These are phyloP conservation scores for Pammene fasciana DNA, from an alignment of 2,888 invertebrate species.

Conservation along the genomic window DNA sequence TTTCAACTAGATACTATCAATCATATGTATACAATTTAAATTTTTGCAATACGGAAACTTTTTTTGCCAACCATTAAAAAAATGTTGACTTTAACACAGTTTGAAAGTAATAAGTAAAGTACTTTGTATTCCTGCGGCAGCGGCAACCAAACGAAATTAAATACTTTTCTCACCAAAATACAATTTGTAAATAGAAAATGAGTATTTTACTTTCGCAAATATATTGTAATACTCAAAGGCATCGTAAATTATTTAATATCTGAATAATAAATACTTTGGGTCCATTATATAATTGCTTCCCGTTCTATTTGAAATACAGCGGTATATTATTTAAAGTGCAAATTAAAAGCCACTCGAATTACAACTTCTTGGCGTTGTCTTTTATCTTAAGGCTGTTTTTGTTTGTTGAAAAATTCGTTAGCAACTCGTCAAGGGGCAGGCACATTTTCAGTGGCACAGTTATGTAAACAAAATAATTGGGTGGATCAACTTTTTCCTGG, in stretches of 20 bases:
- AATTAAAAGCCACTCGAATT: not conserved
- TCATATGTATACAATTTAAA: too few species aligned
- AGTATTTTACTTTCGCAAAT: constrained; percentile 2
- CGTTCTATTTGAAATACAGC: constrained; percentile 9
- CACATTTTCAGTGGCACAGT: too few species aligned
- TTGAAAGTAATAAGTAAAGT: not conserved
- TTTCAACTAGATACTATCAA: too few species aligned
- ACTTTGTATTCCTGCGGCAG: not conserved
- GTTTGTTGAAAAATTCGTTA: too few species aligned
- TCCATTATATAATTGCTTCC: constrained; percentile 30
- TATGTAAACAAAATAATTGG: too few species aligned
- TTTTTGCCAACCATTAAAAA: not conserved
- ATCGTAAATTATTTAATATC: constrained; percentile 1
- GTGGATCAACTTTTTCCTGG: too few species aligned
- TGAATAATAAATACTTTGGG: constrained; percentile 14
- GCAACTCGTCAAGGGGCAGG: too few species aligned
- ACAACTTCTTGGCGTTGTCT: not conserved
- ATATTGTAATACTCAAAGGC: not conserved
- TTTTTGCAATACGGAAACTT: too few species aligned
- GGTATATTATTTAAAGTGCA: constrained; percentile 12
- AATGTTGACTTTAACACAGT: not conserved
- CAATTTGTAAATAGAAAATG: constrained; percentile 13
- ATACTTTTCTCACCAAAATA: not conserved
- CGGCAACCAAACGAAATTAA: not conserved
- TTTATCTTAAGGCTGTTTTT: too few species aligned